Evolutionary conservation across 2,797 vertebrate species (phyloP).

Genomic region (Chelmon rostratus): DNA sequence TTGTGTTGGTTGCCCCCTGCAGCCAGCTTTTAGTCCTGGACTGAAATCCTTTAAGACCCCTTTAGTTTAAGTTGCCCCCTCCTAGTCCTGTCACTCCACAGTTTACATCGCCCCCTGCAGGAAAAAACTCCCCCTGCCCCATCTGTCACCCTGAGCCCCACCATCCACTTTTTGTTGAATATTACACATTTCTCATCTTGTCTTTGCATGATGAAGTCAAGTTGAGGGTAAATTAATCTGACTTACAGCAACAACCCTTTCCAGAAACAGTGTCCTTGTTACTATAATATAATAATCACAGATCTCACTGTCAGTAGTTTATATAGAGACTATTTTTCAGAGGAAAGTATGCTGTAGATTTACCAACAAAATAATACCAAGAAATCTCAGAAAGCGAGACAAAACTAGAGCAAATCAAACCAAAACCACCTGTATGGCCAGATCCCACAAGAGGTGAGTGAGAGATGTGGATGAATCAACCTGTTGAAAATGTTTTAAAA

Average conservation of each 20-base stretch:
- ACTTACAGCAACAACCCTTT: background rate
- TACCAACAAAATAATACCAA: background rate
- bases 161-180: slow-evolving; percentile 12
- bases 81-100: background rate
- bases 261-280: background rate
- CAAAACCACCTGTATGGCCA: background rate
- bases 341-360: background rate
- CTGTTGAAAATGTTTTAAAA: background rate
- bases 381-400: background rate
- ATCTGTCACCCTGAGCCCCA: background rate
- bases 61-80: background rate
- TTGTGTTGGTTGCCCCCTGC: slow-evolving; percentile 41
- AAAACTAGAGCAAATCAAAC: too few relatives aligned
- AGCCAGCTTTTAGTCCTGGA: slow-evolving; percentile 4
- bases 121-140: background rate
- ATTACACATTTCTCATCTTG: too few relatives aligned
- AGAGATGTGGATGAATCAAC: background rate
- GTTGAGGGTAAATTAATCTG: background rate
- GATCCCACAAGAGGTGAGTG: too few relatives aligned
- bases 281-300: background rate
- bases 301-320: background rate
- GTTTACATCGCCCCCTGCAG: slow-evolving; percentile 52
- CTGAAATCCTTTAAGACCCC: slow-evolving; percentile 16
- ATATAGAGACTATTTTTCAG: background rate
- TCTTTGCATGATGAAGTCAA: background rate